A percentile compares a stretch with the other conserved stretches of the same genome.
phyloP scores from a whole-genome alignment of 2,113 vertebrate genomes.

The Leucopsar rothschildi region DNA sequence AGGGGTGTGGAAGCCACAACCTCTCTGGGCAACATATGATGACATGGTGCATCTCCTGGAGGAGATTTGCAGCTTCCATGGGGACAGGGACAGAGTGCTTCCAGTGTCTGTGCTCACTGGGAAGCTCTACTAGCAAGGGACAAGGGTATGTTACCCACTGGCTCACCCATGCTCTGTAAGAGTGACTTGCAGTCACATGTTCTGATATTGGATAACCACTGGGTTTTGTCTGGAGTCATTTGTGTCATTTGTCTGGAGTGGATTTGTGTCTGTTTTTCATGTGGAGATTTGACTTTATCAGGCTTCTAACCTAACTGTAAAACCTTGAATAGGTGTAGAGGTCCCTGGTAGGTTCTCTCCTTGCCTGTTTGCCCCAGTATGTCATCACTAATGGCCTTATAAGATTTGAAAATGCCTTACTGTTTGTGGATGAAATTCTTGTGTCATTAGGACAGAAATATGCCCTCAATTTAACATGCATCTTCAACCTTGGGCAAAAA shows the following conservation, averaged over 20 bases:
- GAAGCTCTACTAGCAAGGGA: neutral
- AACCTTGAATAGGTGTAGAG: neutral
- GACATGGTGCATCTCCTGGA: neutral
- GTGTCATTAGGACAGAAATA: neutral
- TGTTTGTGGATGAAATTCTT: neutral
- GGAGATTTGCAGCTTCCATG: neutral
- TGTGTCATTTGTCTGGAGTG: neutral
- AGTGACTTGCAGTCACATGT: fast-evolving
- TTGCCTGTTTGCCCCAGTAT: neutral
- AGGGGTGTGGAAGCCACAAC: neutral
- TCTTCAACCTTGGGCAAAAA: neutral
- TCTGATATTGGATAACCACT: neutral
- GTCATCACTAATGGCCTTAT: neutral
- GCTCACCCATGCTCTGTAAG: fast-evolving
- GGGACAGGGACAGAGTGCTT: neutral
- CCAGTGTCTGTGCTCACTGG: neutral
- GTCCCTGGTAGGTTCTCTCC: neutral
- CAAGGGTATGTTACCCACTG: neutral
- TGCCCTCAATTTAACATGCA: neutral
- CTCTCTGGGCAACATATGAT: neutral
- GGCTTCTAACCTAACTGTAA: neutral
- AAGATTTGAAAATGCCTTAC: neutral
- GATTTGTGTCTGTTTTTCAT: neutral
- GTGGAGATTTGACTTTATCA: neutral
- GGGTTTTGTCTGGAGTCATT: neutral